A percentile compares a stretch with the other conserved stretches of the same genome.
Conservation (phyloP, 1,140 invertebrate species). For the Elymnias hypermnestra region DNA sequence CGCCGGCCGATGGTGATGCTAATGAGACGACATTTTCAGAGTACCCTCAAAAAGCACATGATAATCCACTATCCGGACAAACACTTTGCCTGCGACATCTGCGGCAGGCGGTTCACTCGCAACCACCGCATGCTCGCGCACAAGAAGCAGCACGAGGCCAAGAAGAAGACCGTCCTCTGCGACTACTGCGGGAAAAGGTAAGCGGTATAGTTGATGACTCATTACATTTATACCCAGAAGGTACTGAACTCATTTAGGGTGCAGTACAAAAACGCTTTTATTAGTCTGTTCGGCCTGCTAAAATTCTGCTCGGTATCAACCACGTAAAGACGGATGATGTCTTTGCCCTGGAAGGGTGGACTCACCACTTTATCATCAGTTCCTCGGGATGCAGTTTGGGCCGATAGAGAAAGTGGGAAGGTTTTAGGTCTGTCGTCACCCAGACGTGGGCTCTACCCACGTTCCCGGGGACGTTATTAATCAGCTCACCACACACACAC, state of each 20-base stretch:
- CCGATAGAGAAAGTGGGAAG: no score
- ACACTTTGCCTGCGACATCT: conserved; percentile 23
- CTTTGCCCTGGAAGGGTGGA: no score
- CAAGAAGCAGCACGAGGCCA: conserved; percentile 16
- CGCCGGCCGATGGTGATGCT: no score
- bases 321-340: no score
- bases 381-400: no score
- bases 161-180: conserved; percentile 24
- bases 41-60: conserved; percentile 26
- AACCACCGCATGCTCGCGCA: conserved; percentile 13
- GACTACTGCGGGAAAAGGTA: conserved; percentile 30
- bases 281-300: no score
- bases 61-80: conserved; percentile 28
- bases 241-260: not conserved
- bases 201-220: conserved; percentile 2
- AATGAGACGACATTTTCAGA: conserved; percentile 19
- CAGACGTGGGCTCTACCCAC: no score
- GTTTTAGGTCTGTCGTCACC: no score
- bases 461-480: no score
- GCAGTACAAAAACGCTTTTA: not conserved
- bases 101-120: conserved; percentile 25
- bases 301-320: no score
- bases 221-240: not conserved
- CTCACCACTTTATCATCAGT: no score
- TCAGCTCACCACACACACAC: no score